A percentile compares a stretch with the other conserved stretches of the same genome.
Conservation (phyloP, 2,797 vertebrate species). For the Gallinago stenura region DNA sequence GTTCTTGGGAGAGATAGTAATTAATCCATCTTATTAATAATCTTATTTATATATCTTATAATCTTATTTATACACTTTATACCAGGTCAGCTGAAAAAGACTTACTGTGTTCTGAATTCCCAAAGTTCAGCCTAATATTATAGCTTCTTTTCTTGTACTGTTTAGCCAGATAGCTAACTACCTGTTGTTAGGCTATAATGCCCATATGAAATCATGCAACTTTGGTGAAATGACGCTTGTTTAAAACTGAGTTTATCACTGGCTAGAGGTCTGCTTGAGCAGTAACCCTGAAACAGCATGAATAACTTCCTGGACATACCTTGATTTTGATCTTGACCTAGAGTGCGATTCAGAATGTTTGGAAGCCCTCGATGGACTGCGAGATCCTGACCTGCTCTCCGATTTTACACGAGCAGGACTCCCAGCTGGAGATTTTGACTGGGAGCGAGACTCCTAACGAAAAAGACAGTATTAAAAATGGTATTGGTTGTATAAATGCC, state of each 20-base stretch:
- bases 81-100: not conserved
- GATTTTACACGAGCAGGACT: constrained; percentile 91
- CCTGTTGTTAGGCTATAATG: not conserved
- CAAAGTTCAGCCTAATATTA: not conserved
- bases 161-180: not conserved
- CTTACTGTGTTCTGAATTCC: not conserved
- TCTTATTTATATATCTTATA: not conserved
- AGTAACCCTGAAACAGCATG: not conserved
- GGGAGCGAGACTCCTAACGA: constrained; percentile 93
- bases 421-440: constrained; percentile 91
- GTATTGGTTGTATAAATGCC: constrained; percentile 83
- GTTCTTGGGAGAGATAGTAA: not conserved
- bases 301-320: constrained; percentile 77
- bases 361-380: constrained; percentile 88
- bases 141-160: not conserved
- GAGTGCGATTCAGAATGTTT: constrained; percentile 91
- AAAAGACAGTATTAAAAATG: constrained; percentile 87
- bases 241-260: not conserved
- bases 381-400: constrained; percentile 90
- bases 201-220: not conserved
- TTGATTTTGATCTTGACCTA: constrained; percentile 91
- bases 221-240: not conserved
- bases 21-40: not conserved
- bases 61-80: not conserved
- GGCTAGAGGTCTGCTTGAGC: not conserved